Evolutionary conservation across 2,888 invertebrate genomes (phyloP), one percentile per base, ranked within the genome.

Genomic region (Abrostola triplasia): DNA sequence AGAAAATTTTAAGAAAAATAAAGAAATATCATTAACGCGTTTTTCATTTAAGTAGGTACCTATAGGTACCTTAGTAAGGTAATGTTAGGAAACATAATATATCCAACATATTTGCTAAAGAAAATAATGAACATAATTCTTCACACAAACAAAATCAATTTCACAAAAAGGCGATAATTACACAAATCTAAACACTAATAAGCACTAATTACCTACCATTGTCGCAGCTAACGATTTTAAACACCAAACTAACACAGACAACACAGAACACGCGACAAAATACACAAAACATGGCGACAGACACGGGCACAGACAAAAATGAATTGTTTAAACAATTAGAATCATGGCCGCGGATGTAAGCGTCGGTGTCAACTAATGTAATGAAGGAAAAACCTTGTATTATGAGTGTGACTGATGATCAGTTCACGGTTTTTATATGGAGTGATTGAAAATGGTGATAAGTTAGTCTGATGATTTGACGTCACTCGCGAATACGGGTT

Each of bases 361-460:
- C 49, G 24, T 24, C 24, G 9, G 36, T 37, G 55, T 59, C 13
- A 11, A 77, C 67, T 77, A 65, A 61, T 54, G 40, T 70, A 74
- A 67, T 77, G 69, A 61, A 67, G 51, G 12, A 48, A 40, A 40
- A 59, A 60, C 49, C 53, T 59, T 12, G 63, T 60, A 64, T 60
- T 12, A 54, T 4, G 7, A n/a, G 54, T 69, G 77, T 77, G 73
- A 77, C 80, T 9, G 65, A 80, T 70, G 59, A 41, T 44, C 10
- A 13, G 10, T 77, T 80, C 80, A 70, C 58, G 78, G 51, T 37
- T 66, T 56, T 78, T 66, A 58, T 52, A 53, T 47, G 36, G 51
- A 7, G 37, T 69, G 74, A 78, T 80, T 79, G 59, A 68, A 67
- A 59, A n/a, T 12, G 41, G 58, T 70, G 71, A 72, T 72, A 70